Evolutionary conservation across 1,140 invertebrate species (phyloP), one percentile per base, ranked within the genome.

Genomic region (Apis cerana): DNA sequence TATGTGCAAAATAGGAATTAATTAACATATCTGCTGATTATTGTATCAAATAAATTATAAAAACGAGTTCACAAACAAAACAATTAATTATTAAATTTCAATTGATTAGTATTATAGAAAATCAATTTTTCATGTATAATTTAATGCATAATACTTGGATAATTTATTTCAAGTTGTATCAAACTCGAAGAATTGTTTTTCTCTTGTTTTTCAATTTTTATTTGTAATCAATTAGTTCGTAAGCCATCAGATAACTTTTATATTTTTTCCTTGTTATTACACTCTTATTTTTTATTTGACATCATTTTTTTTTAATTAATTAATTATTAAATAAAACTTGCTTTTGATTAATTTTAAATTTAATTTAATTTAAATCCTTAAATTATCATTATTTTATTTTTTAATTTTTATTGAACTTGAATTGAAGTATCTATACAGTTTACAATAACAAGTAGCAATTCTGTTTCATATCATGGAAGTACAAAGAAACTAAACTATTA

Each of bases 111-210:
- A 13, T 52, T 83, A 86, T 79, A 52, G 84, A 27, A 79, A 86
- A 87, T 79, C 75, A 86, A 86, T 83, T 65, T 59, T 59, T 21
- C 27, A 74, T 78, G 61, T 65, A 78, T 86, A 86, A 75, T 87
- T 86, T 54, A 83, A 27, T 15, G 75, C 13, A 15, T 19, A 0
- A 77, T 27, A 10, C 21, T 43, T 11, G 17, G 0, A n/a, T 84
- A 70, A 84, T 68, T 85, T 68, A 56, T 80, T 33, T 59, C 83
- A 12, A 68, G 33, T 54, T 11, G 1, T 17, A 15, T 17, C 48
- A 13, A 67, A 48, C 8, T 33, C 10, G 56, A 21, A n/a, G 15
- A 27, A 43, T 9, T 52, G 33, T 43, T 52, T 10, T 43, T 43
- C 33, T 43, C 33, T 43, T 43, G 33, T 43, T 5, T 56, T 3